phyloP scores from a whole-genome alignment of 2,113 vertebrate genomes.

The Spizaetus ornatus region DNA sequence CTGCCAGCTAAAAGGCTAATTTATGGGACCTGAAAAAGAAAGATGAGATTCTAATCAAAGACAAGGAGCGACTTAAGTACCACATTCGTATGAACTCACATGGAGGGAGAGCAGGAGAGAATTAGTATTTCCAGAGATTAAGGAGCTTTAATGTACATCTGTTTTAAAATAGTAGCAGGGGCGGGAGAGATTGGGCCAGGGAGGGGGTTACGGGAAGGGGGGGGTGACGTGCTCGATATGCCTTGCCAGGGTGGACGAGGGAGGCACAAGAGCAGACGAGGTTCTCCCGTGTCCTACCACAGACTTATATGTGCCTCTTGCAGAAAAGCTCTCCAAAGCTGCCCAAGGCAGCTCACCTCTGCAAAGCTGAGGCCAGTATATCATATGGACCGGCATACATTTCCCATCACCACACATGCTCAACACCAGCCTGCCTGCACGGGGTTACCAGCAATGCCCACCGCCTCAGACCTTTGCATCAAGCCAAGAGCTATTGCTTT shows the following conservation, averaged over 20 bases:
- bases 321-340: background rate
- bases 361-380: background rate
- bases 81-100: background rate
- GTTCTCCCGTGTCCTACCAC: background rate
- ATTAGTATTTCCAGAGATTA: background rate
- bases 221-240: background rate
- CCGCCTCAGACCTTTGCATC: background rate
- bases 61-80: background rate
- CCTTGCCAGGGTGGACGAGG: accelerated
- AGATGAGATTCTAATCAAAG: conserved; percentile 46
- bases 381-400: accelerated
- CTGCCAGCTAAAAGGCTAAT: conserved; percentile 36
- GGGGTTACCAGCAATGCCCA: background rate
- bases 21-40: conserved; percentile 10
- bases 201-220: background rate
- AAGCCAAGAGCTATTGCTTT: background rate
- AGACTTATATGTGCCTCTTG: background rate
- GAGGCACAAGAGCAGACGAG: background rate
- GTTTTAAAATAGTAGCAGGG: background rate
- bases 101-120: background rate
- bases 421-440: background rate
- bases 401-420: background rate
- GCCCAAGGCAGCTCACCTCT: background rate
- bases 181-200: background rate
- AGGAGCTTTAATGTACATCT: background rate